Base-by-base conservation (phyloP, 2,888 invertebrate genomes). In the Trilocha varians region DNA sequence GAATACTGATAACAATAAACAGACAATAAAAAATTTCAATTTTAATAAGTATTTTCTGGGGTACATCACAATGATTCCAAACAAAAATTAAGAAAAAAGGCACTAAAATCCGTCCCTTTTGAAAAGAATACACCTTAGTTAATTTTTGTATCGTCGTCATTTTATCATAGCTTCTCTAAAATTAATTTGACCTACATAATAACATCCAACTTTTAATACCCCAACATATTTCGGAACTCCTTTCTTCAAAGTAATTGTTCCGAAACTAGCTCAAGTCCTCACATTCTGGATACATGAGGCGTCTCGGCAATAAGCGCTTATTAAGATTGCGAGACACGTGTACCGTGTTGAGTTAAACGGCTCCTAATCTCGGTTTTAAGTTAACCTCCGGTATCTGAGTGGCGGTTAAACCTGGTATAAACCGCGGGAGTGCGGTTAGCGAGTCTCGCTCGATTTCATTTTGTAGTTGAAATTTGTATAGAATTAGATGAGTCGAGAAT, bases 301-400 rank as follows among this genome's bases (percentile, higher is more conserved):
- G 34, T 50, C 38, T 13, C 37, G 15, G 37, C 14, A 15, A 32
- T 45, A 38, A 45, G 57, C 25, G 25, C 25, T 25, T 25, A 68
- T 69, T 70, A 64, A 69, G 65, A 61, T 64, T 64, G 57, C 62
- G 53, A 52, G 62, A 70, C 75, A 73, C 70, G 70, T 69, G 73
- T 71, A 55, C 50, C 45, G 50, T 46, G 25, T 5, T 25, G 25
- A 5, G 57, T 59, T 62, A 61, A 65, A 56, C 55, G 57, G 53
- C 61, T 55, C 59, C 67, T 72, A 66, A 73, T 71, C 66, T 62
- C 57, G 53, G 63, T 65, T 61, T 58, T 55, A 55, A 46, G 46
- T 54, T 25, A 25, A 11, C 25, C 25, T 11, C 25, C 3, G 25
- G 25, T 25, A 4, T 25, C 25, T 25, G 8, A n/a, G 51, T 52